Percentiles rank a stretch among this genome's conserved stretches.
phyloP scores from a whole-genome alignment of 2,888 invertebrate genomes.

The Clanis bilineata region DNA sequence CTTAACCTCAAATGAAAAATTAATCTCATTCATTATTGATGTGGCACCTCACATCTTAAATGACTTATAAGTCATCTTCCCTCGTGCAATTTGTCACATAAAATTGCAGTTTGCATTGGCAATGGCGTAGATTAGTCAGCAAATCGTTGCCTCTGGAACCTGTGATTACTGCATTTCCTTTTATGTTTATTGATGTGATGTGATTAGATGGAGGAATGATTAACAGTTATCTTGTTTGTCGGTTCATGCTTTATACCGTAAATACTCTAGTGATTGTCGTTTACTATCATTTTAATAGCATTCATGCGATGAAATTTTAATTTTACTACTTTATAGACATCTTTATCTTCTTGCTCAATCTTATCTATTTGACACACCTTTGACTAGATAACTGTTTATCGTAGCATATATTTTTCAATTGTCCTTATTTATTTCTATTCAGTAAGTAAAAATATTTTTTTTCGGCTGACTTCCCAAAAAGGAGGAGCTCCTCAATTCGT shows the following conservation, averaged over 20 bases:
- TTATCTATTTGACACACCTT: neutral
- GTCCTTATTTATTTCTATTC: too few relatives aligned
- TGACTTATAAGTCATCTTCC: constrained; percentile 8
- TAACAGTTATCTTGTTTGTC: neutral
- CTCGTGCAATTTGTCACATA: neutral
- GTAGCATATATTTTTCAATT: neutral
- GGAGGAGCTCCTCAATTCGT: too few relatives aligned
- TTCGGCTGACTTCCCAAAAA: too few relatives aligned
- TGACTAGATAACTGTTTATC: neutral
- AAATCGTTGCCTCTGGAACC: constrained; percentile 16
- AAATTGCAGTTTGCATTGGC: constrained; percentile 11
- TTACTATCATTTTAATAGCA: neutral
- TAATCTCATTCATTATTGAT: constrained; percentile 3
- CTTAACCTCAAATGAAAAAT: constrained; percentile 11
- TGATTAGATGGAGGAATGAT: neutral
- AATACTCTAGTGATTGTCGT: neutral
- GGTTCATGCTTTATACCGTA: neutral
- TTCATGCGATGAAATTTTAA: neutral
- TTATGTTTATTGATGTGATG: constrained; percentile 21
- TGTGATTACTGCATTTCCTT: constrained; percentile 24
- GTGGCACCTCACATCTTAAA: constrained; percentile 1
- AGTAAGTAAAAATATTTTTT: too few relatives aligned
- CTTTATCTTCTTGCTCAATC: neutral
- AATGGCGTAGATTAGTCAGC: constrained; percentile 10
- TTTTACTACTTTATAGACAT: neutral